Evolutionary conservation across 2,888 invertebrate genomes (phyloP), one percentile per base, ranked within the genome.

Genomic region (Troides oblongomaculatus): DNA sequence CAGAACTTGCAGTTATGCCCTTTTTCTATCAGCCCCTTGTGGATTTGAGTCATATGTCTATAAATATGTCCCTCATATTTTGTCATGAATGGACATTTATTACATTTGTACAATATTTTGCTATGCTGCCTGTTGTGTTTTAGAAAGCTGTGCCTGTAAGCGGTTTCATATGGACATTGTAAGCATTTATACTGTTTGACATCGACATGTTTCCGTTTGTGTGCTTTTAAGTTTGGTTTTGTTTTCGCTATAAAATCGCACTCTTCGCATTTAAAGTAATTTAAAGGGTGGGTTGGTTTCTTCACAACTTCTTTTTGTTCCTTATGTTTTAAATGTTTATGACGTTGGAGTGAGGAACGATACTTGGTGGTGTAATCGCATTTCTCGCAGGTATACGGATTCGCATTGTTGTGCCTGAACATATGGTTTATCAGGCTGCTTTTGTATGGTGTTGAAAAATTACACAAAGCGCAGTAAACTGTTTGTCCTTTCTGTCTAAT

Each of bases 11-110:
- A 90, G 10, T 78, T 81, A 53, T 80, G 79, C 0, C 86, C 88
- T 10, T 80, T 82, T 0, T 84, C 85, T 0, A 83, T 81, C 0
- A 86, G 77, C 56, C 84, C 85, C 18, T 86, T 84, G 64, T 89
- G 89, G 63, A 87, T 84, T 71, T 86, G 84, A 0, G 86, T 84
- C 12, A 89, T 71, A 75, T 89, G 89, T 23, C 88, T 81, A 0
- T 80, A 78, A 1, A 89, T 87, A 68, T 87, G 87, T 0, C 89
- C 89, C 71, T 88, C 85, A 39, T 78, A 85, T 62, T 82, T 83
- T 0, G 88, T 87, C 0, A 79, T 77, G 62, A 87, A 89, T 0
- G 85, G 81, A 25, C 89, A 88, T 57, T 88, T 85, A 56, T 88
- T 87, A 53, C 89, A 89, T 57, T 82, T 80, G 53, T 74, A 78